Conservation (phyloP, 2,797 vertebrate genomes). For the Salmo trutta region DNA sequence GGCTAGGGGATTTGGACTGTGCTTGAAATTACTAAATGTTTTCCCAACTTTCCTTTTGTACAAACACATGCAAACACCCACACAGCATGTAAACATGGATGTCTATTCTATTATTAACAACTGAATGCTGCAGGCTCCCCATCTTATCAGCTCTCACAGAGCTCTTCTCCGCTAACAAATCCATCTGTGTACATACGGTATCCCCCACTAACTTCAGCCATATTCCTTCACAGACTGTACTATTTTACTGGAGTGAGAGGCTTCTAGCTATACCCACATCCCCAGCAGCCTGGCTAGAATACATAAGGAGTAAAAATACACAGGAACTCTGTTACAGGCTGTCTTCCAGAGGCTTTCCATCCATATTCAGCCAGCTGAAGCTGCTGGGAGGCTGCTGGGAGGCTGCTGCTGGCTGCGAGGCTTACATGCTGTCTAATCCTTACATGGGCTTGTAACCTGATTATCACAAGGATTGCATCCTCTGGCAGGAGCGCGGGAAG, state of each 20-base stretch:
- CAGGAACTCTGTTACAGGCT: constrained; percentile 21
- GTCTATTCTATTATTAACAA: background rate
- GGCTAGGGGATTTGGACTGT: background rate
- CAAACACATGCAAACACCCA: background rate
- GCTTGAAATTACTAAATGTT: background rate
- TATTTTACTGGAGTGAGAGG: background rate
- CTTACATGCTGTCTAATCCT: constrained; percentile 55
- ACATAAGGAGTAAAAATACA: constrained; percentile 19
- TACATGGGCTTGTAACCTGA: constrained; percentile 54
- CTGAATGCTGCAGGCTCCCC: background rate
- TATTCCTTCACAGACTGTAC: background rate
- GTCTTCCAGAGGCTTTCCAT: constrained; percentile 17
- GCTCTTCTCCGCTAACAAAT: background rate
- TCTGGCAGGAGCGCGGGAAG: constrained; percentile 57
- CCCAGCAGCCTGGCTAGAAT: constrained; percentile 6
- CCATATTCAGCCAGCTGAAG: constrained; percentile 33
- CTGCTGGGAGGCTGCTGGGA: constrained; percentile 7
- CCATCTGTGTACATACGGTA: background rate
- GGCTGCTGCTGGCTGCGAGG: constrained; percentile 24
- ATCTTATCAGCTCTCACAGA: background rate
- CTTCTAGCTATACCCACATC: background rate
- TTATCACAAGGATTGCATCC: constrained; percentile 66
- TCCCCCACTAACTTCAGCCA: background rate
- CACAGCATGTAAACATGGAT: constrained; percentile 3
- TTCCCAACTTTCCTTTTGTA: background rate